Evolutionary conservation across 2,113 vertebrate species (phyloP), one percentile per base, ranked within the genome.

Genomic region (Lontra canadensis): DNA sequence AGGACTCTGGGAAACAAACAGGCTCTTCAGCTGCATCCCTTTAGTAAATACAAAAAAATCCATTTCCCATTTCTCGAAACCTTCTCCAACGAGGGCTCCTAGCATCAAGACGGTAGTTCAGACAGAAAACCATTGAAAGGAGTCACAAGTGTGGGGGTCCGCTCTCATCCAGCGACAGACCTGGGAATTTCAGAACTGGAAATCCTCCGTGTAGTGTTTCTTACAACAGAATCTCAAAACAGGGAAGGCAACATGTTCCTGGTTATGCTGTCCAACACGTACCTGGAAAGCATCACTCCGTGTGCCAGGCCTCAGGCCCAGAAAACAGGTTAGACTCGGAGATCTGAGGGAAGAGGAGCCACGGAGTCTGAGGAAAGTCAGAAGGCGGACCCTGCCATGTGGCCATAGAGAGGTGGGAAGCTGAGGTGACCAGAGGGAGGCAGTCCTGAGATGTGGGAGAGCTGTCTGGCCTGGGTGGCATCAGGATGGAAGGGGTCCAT

Each of bases 1-100:
- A 85, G 59, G 29, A 39, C 12, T 0, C 69, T 4, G 39, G 5
- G 7, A 36, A 31, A 42, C 0, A 34, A 55, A 9, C 79, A 13
- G 9, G 55, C 4, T 25, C 21, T 44, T 81, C 73, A 21, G 10
- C 3, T 21, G 10, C 31, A 67, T 1, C 10, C 7, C 31, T 15
- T 25, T 29, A 23, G 26, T 12, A 65, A 44, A 1, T 1, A 25
- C 3, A 18, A 23, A 13, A 2, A 18, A 3, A 9, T 52, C 11
- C 0, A 1, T 0, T 23, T 1, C n/a, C 52, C 47, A 73, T 34
- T 14, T 36, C 39, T 23, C 0, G 3, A 1, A 7, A 4, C 21
- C 82, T 25, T 44, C 39, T 76, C 20, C 31, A 49, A 3, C 0
- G 14, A 25, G 78, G 59, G 59, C 36, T 10, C 0, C 1, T 2